Conservation (phyloP, 2,797 vertebrate genomes). For the Manis pentadactyla region DNA sequence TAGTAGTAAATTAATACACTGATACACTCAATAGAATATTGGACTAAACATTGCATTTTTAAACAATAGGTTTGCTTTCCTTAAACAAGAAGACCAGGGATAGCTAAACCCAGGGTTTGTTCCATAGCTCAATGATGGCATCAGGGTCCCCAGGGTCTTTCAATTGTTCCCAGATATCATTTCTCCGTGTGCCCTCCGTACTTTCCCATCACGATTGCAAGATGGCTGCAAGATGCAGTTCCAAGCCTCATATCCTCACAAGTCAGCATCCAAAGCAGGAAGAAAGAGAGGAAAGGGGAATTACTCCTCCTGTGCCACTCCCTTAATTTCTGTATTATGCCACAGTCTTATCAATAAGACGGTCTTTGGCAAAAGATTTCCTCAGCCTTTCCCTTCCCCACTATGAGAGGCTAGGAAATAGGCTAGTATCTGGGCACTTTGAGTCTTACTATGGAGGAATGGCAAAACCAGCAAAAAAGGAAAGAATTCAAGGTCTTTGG, state of each 20-base stretch:
- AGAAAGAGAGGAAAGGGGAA: neutral
- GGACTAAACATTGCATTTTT: neutral
- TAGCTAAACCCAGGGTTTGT: neutral
- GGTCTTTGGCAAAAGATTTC: constrained; percentile 8
- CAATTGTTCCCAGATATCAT: neutral
- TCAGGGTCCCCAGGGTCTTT: neutral
- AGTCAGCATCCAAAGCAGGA: neutral
- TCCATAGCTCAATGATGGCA: neutral
- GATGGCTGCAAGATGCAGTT: neutral
- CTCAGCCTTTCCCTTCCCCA: neutral
- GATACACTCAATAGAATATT: neutral
- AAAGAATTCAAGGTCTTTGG: neutral
- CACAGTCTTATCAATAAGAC: neutral
- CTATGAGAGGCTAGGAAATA: neutral
- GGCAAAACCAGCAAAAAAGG: constrained; percentile 1
- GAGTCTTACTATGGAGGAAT: neutral
- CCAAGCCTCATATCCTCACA: neutral
- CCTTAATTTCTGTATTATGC: neutral
- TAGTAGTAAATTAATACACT: no score
- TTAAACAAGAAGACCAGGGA: neutral
- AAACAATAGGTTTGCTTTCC: neutral
- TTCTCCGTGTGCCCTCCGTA: neutral
- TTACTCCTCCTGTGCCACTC: neutral
- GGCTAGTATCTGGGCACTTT: neutral
- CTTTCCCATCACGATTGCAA: neutral